phyloP scores from a whole-genome alignment of 2,113 vertebrate genomes.

The Seriola dumerili region DNA sequence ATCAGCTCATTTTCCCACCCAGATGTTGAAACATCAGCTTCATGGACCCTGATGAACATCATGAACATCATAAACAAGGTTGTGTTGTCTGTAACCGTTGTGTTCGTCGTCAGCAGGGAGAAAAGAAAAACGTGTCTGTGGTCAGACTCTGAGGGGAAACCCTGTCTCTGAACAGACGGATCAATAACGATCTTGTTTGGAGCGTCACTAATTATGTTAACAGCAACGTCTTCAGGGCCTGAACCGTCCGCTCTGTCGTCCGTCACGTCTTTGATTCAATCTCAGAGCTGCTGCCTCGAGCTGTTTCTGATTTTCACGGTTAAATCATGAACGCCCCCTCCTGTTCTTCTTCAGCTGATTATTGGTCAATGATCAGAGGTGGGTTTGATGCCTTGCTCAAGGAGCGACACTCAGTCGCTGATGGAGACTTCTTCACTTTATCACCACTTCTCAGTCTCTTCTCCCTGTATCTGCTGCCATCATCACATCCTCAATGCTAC shows the following conservation, averaged over 20 bases:
- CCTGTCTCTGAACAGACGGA: slow-evolving; percentile 6
- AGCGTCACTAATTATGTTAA: slow-evolving; percentile 28
- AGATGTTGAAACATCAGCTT: too few species aligned
- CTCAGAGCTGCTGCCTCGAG: not conserved
- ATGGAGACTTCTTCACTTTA: not conserved
- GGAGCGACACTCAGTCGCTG: too few species aligned
- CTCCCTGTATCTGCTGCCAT: not conserved
- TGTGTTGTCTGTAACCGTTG: too few species aligned
- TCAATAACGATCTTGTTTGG: slow-evolving; percentile 46
- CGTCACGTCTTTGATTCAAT: slow-evolving; percentile 12
- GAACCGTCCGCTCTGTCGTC: not conserved
- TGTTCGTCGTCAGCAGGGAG: too few species aligned
- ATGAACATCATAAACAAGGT: too few species aligned
- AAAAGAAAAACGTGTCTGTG: too few species aligned
- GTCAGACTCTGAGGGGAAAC: not conserved
- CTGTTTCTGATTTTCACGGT: not conserved
- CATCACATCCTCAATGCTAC: not conserved
- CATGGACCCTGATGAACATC: too few species aligned
- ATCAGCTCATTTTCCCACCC: too few species aligned
- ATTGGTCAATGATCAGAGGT: not conserved
- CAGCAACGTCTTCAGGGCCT: not conserved
- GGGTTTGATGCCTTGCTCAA: not conserved
- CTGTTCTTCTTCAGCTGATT: not conserved
- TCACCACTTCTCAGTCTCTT: slow-evolving; percentile 4
- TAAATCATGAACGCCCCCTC: not conserved